Base-by-base conservation (phyloP, 2,797 vertebrate species). In the Phalloptychus januarius region DNA sequence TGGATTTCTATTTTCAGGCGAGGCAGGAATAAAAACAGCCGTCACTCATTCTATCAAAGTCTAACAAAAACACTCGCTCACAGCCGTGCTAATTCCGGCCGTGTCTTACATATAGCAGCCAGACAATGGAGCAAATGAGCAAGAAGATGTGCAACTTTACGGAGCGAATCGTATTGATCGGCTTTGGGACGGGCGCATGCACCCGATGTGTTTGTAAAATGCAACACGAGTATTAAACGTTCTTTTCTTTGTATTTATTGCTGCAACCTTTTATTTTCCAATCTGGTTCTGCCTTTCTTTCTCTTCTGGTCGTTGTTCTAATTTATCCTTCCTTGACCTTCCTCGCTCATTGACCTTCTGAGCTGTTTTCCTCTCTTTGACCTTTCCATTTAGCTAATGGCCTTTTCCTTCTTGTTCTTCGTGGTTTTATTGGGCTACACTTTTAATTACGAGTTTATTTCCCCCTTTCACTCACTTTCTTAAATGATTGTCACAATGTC, bases 1-100 rank as follows among this genome's bases (percentile, higher is more conserved):
- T 85, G 82, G 79, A 87, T 90, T 91, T 89, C 56, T 78, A 63
- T 83, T 84, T 81, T 36, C 2, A 13, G 50, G 52, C 54, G n/a
- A 75, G 77, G 75, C 28, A 79, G 81, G 81, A 82, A 85, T 70
- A 73, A 83, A 80, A 84, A 82, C 78, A 74, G 78, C 74, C 20
- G 25, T 73, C 79, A 28, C 72, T 84, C 77, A 63, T 75, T 74
- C 78, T 44, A 77, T 81, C 75, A 61, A 36, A 61, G 20, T 40
- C 71, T 12, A 48, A 25, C 23, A 44, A 20, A 38, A 80, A 71
- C 56, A 71, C 73, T 25, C 0, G 65, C 56, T 77, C 28, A 2
- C 18, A 36, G 71, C 74, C 71, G 3, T 13, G 71, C 79, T 87
- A 72, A 84, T 84, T 83, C 84, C 75, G 50, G 73, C 79, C 5